Percentiles rank a stretch among this genome's conserved stretches.
These are phyloP conservation scores for Pycnonotus jocosus DNA, from an alignment of 2,113 vertebrate species.

Conservation along the genomic window DNA sequence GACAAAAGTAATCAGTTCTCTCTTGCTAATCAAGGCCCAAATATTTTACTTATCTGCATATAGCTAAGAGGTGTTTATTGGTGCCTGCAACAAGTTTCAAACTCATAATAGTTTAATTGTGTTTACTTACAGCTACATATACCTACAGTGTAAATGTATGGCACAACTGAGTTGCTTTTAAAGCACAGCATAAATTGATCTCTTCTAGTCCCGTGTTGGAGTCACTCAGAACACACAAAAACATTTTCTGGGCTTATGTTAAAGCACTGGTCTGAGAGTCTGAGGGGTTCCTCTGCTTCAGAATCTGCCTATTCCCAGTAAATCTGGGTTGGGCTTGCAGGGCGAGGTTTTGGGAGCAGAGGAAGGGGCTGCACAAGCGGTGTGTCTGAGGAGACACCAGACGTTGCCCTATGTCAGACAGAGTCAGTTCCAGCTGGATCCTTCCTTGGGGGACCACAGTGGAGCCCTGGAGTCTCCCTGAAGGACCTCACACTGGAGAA, in stretches of 20 bases:
- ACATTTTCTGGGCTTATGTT: background rate
- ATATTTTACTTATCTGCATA: background rate
- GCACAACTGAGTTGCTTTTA: background rate
- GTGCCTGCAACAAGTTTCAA: background rate
- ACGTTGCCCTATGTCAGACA: fast-evolving
- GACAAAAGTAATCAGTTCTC: background rate
- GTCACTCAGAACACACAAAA: background rate
- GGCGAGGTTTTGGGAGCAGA: background rate
- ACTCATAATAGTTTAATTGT: background rate
- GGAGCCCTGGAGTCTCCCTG: background rate
- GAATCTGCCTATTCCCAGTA: background rate
- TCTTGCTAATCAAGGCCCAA: background rate
- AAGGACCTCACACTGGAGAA: too few relatives aligned
- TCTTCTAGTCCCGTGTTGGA: background rate
- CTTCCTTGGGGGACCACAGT: background rate
- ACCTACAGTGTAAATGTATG: background rate
- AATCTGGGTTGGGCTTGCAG: background rate
- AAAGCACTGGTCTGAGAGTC: background rate
- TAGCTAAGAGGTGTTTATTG: background rate
- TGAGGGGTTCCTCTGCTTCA: background rate
- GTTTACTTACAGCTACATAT: background rate
- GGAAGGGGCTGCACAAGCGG: background rate
- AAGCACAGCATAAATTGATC: background rate
- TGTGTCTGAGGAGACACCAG: background rate
- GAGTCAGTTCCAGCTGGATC: background rate